Evolutionary conservation across 2,113 vertebrate species (phyloP).

Genomic region (Accipiter cooperii): DNA sequence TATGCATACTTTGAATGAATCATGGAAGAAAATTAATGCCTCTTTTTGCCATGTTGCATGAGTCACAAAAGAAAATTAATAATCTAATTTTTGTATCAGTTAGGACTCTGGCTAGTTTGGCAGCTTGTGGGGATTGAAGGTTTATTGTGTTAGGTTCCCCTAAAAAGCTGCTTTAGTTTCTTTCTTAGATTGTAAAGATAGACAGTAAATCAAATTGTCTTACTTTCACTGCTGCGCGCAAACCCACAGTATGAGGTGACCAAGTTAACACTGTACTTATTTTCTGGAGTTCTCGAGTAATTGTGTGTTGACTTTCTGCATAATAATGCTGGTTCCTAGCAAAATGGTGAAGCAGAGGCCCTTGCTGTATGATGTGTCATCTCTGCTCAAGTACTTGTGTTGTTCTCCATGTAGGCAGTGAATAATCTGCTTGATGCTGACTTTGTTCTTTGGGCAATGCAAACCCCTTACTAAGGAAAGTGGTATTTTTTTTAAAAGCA

Average conservation of each 20-base stretch:
- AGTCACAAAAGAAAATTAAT: neutral
- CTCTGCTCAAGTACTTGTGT: neutral
- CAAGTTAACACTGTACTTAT: neutral
- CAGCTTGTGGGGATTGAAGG: neutral
- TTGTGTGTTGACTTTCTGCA: neutral
- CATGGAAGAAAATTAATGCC: neutral
- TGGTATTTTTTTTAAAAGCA: neutral
- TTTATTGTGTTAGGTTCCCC: neutral
- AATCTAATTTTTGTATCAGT: neutral
- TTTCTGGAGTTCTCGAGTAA: neutral
- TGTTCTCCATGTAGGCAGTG: neutral
- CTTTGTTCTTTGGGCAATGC: neutral
- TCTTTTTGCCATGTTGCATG: neutral
- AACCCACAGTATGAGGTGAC: neutral
- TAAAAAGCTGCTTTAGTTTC: neutral
- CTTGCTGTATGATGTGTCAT: neutral
- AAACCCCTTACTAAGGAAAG: neutral
- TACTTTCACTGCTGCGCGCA: neutral
- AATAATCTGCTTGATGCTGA: slow-evolving; percentile 11
- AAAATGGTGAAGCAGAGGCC: neutral
- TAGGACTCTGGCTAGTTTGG: neutral
- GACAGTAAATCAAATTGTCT: neutral
- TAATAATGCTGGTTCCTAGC: neutral
- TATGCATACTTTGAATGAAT: neutral
- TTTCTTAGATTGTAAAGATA: neutral